These are phyloP conservation scores for Melipona quadrifasciata DNA, from an alignment of 1,140 invertebrate species.

Conservation along the genomic window DNA sequence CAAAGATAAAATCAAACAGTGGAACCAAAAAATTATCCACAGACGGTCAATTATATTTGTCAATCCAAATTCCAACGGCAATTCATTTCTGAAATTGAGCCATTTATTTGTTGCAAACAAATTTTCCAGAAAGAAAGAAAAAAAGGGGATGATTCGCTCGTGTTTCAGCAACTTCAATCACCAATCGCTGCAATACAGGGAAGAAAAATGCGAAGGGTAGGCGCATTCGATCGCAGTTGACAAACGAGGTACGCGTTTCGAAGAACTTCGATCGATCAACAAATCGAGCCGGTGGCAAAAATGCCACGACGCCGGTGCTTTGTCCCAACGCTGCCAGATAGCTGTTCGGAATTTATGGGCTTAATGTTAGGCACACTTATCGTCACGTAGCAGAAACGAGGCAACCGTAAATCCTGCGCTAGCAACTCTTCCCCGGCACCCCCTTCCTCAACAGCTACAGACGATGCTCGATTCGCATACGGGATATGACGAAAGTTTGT, in stretches of 20 bases:
- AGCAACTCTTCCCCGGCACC: neutral
- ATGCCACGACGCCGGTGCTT: neutral
- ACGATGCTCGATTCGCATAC: conserved; percentile 20
- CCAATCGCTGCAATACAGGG: too few species aligned
- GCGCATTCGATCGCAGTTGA: neutral
- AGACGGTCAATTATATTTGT: too few species aligned
- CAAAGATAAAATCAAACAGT: too few species aligned
- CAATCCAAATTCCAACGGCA: too few species aligned
- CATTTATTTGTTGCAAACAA: too few species aligned
- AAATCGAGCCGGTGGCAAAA: neutral
- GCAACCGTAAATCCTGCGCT: conserved; percentile 26
- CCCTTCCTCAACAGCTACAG: neutral
- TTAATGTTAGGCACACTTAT: conserved; percentile 17
- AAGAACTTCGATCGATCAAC: conserved; percentile 21
- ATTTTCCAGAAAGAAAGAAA: neutral
- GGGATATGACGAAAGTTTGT: conserved; percentile 54
- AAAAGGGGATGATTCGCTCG: neutral
- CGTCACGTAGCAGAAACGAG: conserved; percentile 33
- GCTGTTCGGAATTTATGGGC: conserved; percentile 33
- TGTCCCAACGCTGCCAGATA: neutral
- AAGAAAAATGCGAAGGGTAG: neutral
- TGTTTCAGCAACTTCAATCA: neutral
- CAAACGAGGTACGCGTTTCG: neutral
- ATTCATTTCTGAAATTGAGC: too few species aligned
- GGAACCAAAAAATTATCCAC: too few species aligned